phyloP scores from a whole-genome alignment of 2,113 vertebrate genomes.

The Electrona antarctica region DNA sequence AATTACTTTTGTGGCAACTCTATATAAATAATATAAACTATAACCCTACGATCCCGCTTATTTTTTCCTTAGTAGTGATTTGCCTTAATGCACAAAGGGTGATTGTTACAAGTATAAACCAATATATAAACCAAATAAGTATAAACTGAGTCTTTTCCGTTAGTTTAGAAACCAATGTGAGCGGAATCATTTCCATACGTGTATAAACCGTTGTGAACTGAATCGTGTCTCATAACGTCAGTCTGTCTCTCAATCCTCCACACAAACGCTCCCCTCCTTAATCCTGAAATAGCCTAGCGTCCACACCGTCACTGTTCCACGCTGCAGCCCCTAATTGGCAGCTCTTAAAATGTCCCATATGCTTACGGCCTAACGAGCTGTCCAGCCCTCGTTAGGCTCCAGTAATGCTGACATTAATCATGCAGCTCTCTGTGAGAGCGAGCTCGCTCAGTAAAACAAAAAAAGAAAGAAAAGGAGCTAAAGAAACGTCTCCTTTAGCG shows the following conservation, averaged over 20 bases:
- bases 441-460: neutral
- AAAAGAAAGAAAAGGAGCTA: slow-evolving; percentile 18
- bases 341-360: slow-evolving; percentile 60
- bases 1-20: too few species aligned
- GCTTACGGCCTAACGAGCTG: slow-evolving; percentile 54
- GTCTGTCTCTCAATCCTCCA: slow-evolving; percentile 8
- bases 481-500: slow-evolving; percentile 36
- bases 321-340: slow-evolving; percentile 43
- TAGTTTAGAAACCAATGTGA: too few species aligned
- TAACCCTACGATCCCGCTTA: too few species aligned
- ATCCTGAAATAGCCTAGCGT: slow-evolving; percentile 21
- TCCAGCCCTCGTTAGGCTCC: slow-evolving; percentile 60
- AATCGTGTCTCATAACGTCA: neutral
- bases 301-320: slow-evolving; percentile 34
- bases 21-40: too few species aligned
- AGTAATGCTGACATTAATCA: slow-evolving; percentile 66
- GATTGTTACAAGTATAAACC: too few species aligned
- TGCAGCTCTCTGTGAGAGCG: slow-evolving; percentile 23
- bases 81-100: too few species aligned
- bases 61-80: too few species aligned
- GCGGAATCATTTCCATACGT: neutral
- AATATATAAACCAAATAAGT: too few species aligned
- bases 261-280: slow-evolving; percentile 24
- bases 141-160: too few species aligned
- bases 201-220: neutral